Conservation (phyloP, 2,113 vertebrate genomes). For the Leptodactylus fuscus region DNA sequence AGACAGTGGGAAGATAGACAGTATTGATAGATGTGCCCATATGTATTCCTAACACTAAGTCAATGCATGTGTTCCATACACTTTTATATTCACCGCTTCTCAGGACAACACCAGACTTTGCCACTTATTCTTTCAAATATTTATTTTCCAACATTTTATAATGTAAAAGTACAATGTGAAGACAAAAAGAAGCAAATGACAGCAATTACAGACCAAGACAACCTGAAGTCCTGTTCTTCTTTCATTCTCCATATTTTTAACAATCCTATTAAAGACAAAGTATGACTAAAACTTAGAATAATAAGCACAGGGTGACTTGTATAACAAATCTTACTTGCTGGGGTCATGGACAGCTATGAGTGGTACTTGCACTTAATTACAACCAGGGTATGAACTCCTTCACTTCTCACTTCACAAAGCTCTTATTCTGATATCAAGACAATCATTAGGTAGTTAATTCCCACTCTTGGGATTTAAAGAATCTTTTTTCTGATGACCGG, state of each 20-base stretch:
- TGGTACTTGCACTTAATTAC: background rate
- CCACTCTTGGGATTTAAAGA: background rate
- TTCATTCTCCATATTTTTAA: background rate
- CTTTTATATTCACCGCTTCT: background rate
- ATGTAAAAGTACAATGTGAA: background rate
- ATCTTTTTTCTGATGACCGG: background rate
- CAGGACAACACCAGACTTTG: background rate
- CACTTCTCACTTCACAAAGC: conserved; percentile 24
- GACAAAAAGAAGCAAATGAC: background rate
- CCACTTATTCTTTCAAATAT: background rate
- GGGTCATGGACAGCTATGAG: background rate
- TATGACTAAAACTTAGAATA: background rate
- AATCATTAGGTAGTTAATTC: conserved; percentile 25
- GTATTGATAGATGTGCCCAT: background rate
- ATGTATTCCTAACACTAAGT: background rate
- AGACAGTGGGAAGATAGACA: no score
- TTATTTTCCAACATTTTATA: no score
- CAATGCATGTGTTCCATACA: background rate
- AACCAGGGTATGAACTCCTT: background rate
- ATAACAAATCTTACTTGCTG: background rate
- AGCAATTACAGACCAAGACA: background rate
- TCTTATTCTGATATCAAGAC: conserved; percentile 20
- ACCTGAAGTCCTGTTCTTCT: background rate
- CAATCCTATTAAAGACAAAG: background rate
- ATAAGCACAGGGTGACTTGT: background rate